phyloP scores from a whole-genome alignment of 1,140 invertebrate genomes.

The Anastrepha ludens region DNA sequence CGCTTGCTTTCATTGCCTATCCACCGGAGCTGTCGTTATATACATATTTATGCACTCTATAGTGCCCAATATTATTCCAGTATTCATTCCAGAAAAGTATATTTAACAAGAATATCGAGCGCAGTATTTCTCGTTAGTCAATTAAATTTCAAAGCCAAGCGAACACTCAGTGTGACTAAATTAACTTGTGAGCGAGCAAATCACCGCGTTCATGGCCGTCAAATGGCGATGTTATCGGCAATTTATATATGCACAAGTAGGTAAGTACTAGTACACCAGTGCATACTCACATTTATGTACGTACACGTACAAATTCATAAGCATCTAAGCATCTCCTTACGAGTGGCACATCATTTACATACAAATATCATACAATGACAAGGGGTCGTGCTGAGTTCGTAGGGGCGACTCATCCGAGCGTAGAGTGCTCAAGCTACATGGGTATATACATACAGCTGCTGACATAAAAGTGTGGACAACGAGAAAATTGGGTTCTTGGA shows the following conservation, averaged over 20 bases:
- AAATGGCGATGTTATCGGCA: constrained; percentile 41
- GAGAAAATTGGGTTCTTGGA: too few relatives aligned
- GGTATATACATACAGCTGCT: neutral
- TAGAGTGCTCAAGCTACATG: neutral
- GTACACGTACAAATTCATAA: neutral
- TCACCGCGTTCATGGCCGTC: constrained; percentile 26
- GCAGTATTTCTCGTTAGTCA: neutral
- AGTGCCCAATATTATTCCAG: too few relatives aligned
- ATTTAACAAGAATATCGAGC: too few relatives aligned
- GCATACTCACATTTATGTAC: neutral
- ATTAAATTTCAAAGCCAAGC: neutral
- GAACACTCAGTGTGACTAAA: neutral
- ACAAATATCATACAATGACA: neutral
- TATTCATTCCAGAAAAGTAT: too few relatives aligned
- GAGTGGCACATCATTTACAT: neutral
- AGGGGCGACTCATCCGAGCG: neutral
- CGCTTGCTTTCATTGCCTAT: too few relatives aligned
- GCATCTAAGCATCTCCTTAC: constrained; percentile 15
- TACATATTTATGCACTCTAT: too few relatives aligned
- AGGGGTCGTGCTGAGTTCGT: neutral
- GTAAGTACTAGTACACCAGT: neutral
- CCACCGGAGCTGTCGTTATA: too few relatives aligned
- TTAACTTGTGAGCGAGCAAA: neutral
- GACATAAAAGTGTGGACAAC: too few relatives aligned
- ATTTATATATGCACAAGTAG: constrained; percentile 38